phyloP scores from a whole-genome alignment of 30 jellyfish, hydroid and myxozoan species.

The Cassiopea andromeda region DNA sequence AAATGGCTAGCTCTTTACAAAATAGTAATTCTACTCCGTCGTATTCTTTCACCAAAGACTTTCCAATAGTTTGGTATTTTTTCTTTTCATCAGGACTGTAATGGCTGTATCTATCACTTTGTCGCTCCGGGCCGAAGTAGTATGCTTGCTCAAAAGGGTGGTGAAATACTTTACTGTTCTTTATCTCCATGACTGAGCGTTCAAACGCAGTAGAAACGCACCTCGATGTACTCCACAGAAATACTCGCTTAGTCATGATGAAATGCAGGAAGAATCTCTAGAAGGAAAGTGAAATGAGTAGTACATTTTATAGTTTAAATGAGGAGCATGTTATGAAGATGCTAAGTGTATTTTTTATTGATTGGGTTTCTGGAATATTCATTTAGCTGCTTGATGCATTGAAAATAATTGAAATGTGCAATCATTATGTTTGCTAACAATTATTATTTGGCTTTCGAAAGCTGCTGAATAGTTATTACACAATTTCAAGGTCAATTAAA shows the following conservation, averaged over 20 bases:
- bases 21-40: conserved; percentile 87
- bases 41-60: conserved; percentile 52
- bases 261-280: too few relatives aligned
- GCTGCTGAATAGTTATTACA: too few relatives aligned
- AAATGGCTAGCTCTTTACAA: conserved; percentile 87
- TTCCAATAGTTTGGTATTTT: conserved; percentile 51
- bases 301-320: too few relatives aligned
- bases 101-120: conserved; percentile 75
- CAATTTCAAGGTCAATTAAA: too few relatives aligned
- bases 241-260: conserved; percentile 74
- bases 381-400: too few relatives aligned
- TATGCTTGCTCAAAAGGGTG: conserved; percentile 90
- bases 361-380: too few relatives aligned
- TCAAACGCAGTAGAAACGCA: conserved; percentile 97
- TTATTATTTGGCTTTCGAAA: too few relatives aligned
- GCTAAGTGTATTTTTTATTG: too few relatives aligned
- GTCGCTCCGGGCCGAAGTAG: conserved; percentile 94
- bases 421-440: too few relatives aligned
- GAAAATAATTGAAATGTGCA: too few relatives aligned
- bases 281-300: too few relatives aligned
- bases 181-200: conserved; percentile 85
- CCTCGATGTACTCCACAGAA: conserved; percentile 97
- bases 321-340: too few relatives aligned
- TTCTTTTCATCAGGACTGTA: conserved; percentile 43
- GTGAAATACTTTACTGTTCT: conserved; percentile 83